These are phyloP conservation scores for Charaxes varanes DNA, from an alignment of 1,140 invertebrate genomes.

Conservation along the genomic window DNA sequence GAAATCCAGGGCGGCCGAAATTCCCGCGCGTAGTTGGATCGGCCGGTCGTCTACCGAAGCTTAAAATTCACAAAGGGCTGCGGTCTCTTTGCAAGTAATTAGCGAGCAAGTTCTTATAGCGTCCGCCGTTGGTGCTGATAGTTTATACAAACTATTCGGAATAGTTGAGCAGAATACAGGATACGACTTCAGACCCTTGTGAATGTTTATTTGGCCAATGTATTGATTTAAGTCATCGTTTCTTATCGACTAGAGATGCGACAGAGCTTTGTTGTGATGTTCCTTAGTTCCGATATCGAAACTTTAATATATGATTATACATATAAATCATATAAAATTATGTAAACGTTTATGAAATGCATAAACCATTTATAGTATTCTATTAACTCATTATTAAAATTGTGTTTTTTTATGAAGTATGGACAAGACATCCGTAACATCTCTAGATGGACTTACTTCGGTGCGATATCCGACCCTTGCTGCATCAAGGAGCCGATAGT, in stretches of 20 bases:
- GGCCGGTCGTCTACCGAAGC: conserved; percentile 50
- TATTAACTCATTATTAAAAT: no score
- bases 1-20: conserved; percentile 44
- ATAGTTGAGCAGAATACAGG: not conserved
- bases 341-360: no score
- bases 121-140: conserved; percentile 5
- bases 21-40: conserved; percentile 54
- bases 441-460: conserved; percentile 76
- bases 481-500: conserved; percentile 93
- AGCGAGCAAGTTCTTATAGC: conserved; percentile 24
- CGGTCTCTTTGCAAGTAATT: conserved; percentile 67
- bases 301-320: not conserved
- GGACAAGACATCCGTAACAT: conserved; percentile 4
- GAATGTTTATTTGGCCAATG: conserved; percentile 14
- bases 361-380: no score
- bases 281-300: not conserved
- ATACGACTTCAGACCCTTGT: conserved; percentile 14
- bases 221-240: not conserved
- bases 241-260: conserved; percentile 2
- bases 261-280: conserved; percentile 6
- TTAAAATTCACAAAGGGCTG: conserved; percentile 66
- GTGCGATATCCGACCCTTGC: conserved; percentile 93
- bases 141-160: conserved; percentile 3
- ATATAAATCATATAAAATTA: no score
- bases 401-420: not conserved